A percentile compares a stretch with the other conserved stretches of the same genome.
phyloP scores from a whole-genome alignment of 2,888 invertebrate genomes.

The Tyria jacobaeae region DNA sequence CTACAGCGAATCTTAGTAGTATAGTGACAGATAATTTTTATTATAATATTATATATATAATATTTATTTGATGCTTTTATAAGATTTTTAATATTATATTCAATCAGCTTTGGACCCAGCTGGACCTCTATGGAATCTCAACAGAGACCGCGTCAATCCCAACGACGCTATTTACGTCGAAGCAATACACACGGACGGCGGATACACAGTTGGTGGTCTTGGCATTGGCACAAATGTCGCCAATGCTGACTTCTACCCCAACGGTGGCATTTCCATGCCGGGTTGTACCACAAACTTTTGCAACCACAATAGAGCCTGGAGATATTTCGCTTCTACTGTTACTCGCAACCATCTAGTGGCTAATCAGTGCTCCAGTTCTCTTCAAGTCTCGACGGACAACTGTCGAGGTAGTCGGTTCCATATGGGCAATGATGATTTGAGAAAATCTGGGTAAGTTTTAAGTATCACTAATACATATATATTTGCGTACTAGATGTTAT shows the following conservation, averaged over 20 bases:
- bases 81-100: too few species aligned
- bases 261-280: slow-evolving; percentile 75
- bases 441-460: slow-evolving; percentile 61
- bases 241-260: slow-evolving; percentile 87
- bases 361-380: slow-evolving; percentile 45
- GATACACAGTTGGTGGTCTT: slow-evolving; percentile 62
- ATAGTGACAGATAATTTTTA: too few species aligned
- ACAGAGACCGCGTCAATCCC: slow-evolving; percentile 45
- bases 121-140: slow-evolving; percentile 62
- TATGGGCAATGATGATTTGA: slow-evolving; percentile 64
- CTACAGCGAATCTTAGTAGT: too few species aligned
- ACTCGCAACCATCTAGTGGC: slow-evolving; percentile 60
- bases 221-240: slow-evolving; percentile 77
- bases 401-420: slow-evolving; percentile 56
- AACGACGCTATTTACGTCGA: slow-evolving; percentile 71
- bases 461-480: too few species aligned
- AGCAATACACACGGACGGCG: slow-evolving; percentile 62
- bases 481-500: too few species aligned
- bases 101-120: slow-evolving; percentile 63
- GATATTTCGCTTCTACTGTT: slow-evolving; percentile 61
- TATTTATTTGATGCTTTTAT: too few species aligned
- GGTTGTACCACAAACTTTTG: slow-evolving; percentile 62
- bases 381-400: slow-evolving; percentile 52
- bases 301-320: slow-evolving; percentile 65
- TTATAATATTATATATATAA: too few species aligned